Base-by-base conservation (phyloP, 2,113 vertebrate genomes). In the Cygnus atratus region DNA sequence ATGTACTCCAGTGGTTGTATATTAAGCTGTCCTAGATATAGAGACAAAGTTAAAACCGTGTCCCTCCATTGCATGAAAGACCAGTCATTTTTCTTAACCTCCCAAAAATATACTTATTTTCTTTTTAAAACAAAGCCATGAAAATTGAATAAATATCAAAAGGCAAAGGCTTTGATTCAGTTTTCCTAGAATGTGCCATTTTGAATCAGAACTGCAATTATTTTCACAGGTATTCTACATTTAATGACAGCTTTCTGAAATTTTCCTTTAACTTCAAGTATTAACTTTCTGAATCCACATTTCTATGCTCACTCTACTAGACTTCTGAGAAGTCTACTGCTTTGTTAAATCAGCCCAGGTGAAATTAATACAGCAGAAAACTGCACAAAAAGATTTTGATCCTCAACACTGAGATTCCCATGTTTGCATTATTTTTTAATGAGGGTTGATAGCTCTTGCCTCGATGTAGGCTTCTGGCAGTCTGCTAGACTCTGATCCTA, bases 1-100 rank as follows among this genome's bases (percentile, higher is more conserved):
- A 62, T 4, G 39, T 13, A 33, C 0, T 0, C 3, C 15, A 58
- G 17, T 16, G 37, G 13, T 33, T 39, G 25, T 35, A 43, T 10
- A 54, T 1, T 3, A 77, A 88, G 24, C 29, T 1, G 0, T 66
- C 29, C 16, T 5, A 21, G 19, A 29, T n/a, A 73, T 0, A 90
- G 31, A 74, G 77, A 59, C 11, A 76, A 83, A 50, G 10, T 9
- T 9, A 50, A 83, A 84, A 61, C 15, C 3, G 2, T 25, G 39
- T 28, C 84, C 39, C 20, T 7, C 10, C n/a, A 50, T 26, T 37
- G 12, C 35, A 16, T 71, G 18, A 76, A 73, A 26, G 57, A 80
- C 2, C 17, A 61, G 39, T 29, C 61, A 54, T 57, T 95, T 82
- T 73, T 73, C 17, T 48, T 48, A 26, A 25, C 11, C 20, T 65